phyloP scores from a whole-genome alignment of 1,140 invertebrate genomes.

The Zaprionus inermis region DNA sequence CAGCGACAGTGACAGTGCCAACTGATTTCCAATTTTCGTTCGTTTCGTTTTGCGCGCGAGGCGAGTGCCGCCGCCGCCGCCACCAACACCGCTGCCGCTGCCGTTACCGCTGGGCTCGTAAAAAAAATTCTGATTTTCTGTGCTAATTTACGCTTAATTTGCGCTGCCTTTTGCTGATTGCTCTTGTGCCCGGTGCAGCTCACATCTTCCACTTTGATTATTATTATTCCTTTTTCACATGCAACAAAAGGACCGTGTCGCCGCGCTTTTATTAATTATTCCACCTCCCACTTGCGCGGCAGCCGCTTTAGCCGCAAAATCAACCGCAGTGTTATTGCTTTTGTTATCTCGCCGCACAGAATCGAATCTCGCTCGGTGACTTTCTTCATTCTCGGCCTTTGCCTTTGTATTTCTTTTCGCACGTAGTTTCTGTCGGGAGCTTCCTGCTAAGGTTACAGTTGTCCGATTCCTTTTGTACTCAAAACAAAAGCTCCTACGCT shows the following conservation, averaged over 20 bases:
- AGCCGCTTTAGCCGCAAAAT: not conserved
- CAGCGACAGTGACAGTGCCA: constrained; percentile 45
- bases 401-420: not conserved
- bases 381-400: constrained; percentile 29
- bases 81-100: not conserved
- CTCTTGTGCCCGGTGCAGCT: not conserved
- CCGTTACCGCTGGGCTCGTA: constrained; percentile 30
- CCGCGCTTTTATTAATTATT: constrained; percentile 26
- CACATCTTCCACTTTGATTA: constrained; percentile 31
- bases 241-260: constrained; percentile 41
- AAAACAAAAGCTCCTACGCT: not conserved
- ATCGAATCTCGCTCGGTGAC: constrained; percentile 13
- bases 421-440: constrained; percentile 5
- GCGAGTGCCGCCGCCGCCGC: constrained; percentile 31
- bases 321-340: constrained; percentile 19
- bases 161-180: constrained; percentile 50
- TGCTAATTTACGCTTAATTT: constrained; percentile 71
- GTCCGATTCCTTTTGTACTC: not conserved
- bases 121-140: constrained; percentile 54
- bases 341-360: constrained; percentile 34
- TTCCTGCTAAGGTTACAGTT: not conserved
- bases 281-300: not conserved
- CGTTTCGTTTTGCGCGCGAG: constrained; percentile 57
- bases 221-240: constrained; percentile 29
- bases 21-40: constrained; percentile 69